Evolutionary conservation across 2,113 vertebrate species (phyloP).

Genomic region (Corydoras maculifer): DNA sequence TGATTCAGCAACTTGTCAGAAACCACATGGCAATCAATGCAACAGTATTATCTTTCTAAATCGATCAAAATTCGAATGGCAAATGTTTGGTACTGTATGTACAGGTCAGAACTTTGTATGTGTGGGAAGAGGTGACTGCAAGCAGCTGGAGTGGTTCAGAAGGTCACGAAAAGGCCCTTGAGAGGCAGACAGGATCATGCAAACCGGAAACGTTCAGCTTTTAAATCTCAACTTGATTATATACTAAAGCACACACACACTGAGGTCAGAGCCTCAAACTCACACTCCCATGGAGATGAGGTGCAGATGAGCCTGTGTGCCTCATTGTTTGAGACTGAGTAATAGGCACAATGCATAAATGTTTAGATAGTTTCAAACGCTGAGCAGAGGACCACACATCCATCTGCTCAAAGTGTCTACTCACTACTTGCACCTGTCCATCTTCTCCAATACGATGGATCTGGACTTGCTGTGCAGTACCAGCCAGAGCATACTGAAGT

Average conservation of each 20-base stretch:
- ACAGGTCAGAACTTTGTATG: not conserved
- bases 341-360: not conserved
- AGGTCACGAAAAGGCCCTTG: constrained; percentile 23
- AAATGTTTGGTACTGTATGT: not conserved
- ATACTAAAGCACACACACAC: constrained; percentile 3
- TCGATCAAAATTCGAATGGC: not conserved
- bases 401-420: constrained; percentile 43
- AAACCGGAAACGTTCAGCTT: constrained; percentile 25
- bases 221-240: constrained; percentile 29
- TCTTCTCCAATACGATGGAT: constrained; percentile 97
- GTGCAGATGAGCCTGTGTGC: constrained; percentile 5
- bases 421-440: constrained; percentile 95
- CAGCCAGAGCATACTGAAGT: constrained; percentile 89
- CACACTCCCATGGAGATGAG: not conserved
- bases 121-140: constrained; percentile 14
- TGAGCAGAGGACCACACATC: not conserved
- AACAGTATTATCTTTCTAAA: not conserved
- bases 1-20: too few species aligned
- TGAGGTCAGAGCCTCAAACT: not conserved
- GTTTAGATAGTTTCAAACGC: constrained; percentile 12
- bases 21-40: too few species aligned
- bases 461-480: constrained; percentile 86
- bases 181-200: constrained; percentile 10
- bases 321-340: not conserved
- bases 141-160: constrained; percentile 31